A percentile compares a stretch with the other conserved stretches of the same genome.
These are phyloP conservation scores for Hesperophylax magnus DNA, from an alignment of 1,140 invertebrate species.

Conservation along the genomic window DNA sequence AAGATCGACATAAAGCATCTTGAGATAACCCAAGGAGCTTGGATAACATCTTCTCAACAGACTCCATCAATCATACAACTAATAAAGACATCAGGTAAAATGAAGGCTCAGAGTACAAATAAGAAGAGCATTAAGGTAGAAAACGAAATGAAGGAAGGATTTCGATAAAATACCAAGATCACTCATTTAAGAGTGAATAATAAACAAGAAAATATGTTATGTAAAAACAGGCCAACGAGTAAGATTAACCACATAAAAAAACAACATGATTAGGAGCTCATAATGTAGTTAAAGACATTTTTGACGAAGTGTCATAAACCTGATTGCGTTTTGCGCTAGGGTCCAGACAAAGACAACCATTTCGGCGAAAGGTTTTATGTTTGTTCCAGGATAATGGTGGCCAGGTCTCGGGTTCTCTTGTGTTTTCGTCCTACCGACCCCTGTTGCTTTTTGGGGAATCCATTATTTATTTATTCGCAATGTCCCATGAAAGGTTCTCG, in stretches of 20 bases:
- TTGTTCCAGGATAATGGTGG: slow-evolving; percentile 1
- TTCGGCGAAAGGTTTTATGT: slow-evolving; percentile 9
- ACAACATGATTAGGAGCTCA: too few relatives aligned
- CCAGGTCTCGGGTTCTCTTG: slow-evolving; percentile 16
- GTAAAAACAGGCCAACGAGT: too few relatives aligned
- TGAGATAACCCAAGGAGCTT: background rate
- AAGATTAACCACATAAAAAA: too few relatives aligned
- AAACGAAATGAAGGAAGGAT: background rate
- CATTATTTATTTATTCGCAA: slow-evolving; percentile 56
- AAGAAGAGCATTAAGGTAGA: background rate
- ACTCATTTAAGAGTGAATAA: background rate
- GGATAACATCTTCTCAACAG: background rate
- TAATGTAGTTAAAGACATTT: background rate
- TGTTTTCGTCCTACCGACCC: slow-evolving; percentile 28
- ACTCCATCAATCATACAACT: too few relatives aligned
- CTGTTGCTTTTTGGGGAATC: slow-evolving; percentile 47
- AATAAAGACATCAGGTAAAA: too few relatives aligned
- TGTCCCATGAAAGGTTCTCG: slow-evolving; percentile 51
- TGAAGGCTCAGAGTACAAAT: too few relatives aligned
- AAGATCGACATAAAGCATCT: slow-evolving; percentile 1
- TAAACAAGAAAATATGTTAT: too few relatives aligned
- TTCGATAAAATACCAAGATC: background rate
- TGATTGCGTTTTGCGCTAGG: background rate
- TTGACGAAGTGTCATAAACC: background rate
- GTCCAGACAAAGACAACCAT: slow-evolving; percentile 13